Evolutionary conservation across 2,113 vertebrate species (phyloP), one percentile per base, ranked within the genome.

Genomic region (Naja naja): DNA sequence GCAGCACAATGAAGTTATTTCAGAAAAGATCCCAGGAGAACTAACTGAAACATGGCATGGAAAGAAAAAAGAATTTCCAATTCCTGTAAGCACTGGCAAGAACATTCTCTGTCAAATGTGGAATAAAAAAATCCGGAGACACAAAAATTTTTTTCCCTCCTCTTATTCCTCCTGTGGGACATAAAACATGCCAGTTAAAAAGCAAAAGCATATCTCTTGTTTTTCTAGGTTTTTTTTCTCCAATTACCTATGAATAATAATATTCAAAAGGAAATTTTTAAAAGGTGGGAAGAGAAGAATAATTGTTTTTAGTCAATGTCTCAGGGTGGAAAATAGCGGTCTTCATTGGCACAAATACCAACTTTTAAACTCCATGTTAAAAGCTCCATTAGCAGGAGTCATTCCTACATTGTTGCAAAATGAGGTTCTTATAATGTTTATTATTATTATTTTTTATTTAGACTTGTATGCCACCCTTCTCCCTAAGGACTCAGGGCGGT

Each of bases 351-450:
- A 43, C n/a, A 91, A 53, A 30, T 52, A 45, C 91, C 55, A 47
- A 54, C 87, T 90, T 58, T 86, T 56, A 85, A 58, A n/a, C 22
- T 89, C 20, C 52, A 49, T 4, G 20, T 52, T 52, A 85, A 86
- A 85, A 34, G 45, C n/a, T 92, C 12, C 45, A 92, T 90, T 92
- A 92, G 90, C 91, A 93, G 93, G 92, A 92, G 91, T 81, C 85
- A 85, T 30, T 91, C 53, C 89, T 0, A 0, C 52, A 52, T 95
- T 86, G 91, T 22, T 94, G 52, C 27, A 89, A 81, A 81, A 89
- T 85, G 45, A n/a, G 64, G 86, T 39, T 34, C 39, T n/a, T 53
- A 45, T 39, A 85, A 45, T 8, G 49, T 90, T 23, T n/a, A n/a
- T n/a, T n/a, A n/a, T n/a, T n/a, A n/a, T n/a, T n/a, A n/a, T n/a